Evolutionary conservation across 2,888 invertebrate species (phyloP).

Genomic region (Venusia cambrica): DNA sequence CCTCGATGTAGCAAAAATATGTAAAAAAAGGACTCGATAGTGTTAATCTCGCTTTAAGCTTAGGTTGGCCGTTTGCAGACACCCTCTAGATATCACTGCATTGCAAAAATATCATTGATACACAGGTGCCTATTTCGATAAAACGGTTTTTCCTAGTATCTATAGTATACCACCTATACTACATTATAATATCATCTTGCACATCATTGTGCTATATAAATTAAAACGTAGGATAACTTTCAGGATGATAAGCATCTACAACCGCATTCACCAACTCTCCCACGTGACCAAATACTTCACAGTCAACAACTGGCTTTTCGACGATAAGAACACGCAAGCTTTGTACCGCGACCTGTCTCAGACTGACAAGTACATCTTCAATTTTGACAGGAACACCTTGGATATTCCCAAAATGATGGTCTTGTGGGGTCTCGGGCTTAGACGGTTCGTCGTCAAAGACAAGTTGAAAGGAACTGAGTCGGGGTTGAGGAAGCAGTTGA

Average conservation of each 20-base stretch:
- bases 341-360: conserved; percentile 28
- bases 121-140: too few relatives aligned
- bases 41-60: too few relatives aligned
- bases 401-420: conserved; percentile 31
- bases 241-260: conserved; percentile 36
- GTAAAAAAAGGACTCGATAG: too few relatives aligned
- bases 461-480: conserved; percentile 27
- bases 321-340: conserved; percentile 29
- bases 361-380: conserved; percentile 35
- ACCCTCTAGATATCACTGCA: too few relatives aligned
- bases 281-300: conserved; percentile 30
- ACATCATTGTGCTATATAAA: too few relatives aligned
- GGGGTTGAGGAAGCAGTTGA: conserved; percentile 26
- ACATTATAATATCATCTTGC: too few relatives aligned
- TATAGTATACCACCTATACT: too few relatives aligned
- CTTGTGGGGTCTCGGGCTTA: conserved; percentile 33
- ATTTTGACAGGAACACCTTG: conserved; percentile 34
- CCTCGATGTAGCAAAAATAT: too few relatives aligned
- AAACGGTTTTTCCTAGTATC: too few relatives aligned
- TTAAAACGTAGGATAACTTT: too few relatives aligned
- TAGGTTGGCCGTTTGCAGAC: too few relatives aligned
- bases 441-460: conserved; percentile 39
- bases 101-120: too few relatives aligned
- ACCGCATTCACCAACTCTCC: conserved; percentile 33
- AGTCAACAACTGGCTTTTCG: conserved; percentile 34